Base-by-base conservation (phyloP, 2,113 vertebrate species). In the Neodontobutis hainanensis region DNA sequence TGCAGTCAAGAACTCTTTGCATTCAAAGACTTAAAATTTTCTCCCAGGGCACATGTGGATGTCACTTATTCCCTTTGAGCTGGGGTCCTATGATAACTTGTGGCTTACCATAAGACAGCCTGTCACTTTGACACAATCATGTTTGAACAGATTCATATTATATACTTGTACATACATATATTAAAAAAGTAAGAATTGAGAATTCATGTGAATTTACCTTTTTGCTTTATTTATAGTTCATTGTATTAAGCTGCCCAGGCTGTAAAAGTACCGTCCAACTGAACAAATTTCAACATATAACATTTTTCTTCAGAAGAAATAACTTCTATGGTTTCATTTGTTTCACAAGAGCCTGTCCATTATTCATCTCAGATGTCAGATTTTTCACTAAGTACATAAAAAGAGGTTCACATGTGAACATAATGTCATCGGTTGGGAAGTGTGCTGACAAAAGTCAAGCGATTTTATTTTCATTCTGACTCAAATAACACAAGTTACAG, bases 21-120 rank as follows among this genome's bases (percentile, higher is more conserved):
- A 12, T 34, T 27, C 63, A 59, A 72, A 92, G 91, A 85, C 77
- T 63, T 82, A 85, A 90, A 93, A 91, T 91, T 46, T 65, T 53
- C 46, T 46, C 15, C 61, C 35, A 55, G 84, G 75, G 89, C 87
- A 93, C 85, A 92, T 91, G 81, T 90, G 82, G 80, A 73, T 85
- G 83, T 84, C 90, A 85, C 75, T 87, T 91, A 89, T 92, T 89
- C 70, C 85, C 80, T 82, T 80, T 67, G 75, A 61, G 52, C 65
- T 14, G 50, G 84, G 69, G 89, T 72, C 94, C 59, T 95, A 92
- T 85, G 90, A 87, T 50, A 91, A 94, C 95, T 92, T 93, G 81
- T 75, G 45, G 76, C 61, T 84, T 82, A 38, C 76, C 77, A 75
- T 56, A 86, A 49, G 45, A 6, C n/a, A 73, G 49, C 58, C 55